Conservation (phyloP, 1,140 invertebrate genomes). For the Sitophilus oryzae region DNA sequence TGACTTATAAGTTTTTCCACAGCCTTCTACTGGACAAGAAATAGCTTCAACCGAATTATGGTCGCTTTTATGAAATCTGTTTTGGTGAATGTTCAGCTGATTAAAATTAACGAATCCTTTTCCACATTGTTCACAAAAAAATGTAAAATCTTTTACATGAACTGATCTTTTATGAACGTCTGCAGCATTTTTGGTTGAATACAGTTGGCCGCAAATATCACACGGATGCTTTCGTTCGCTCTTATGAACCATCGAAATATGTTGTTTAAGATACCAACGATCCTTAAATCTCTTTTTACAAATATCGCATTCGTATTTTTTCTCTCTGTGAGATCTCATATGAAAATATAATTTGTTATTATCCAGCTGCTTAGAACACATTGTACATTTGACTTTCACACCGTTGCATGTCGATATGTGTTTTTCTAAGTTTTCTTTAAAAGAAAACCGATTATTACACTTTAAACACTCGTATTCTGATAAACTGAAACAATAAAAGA, state of each 20-base stretch:
- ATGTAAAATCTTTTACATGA: conserved; percentile 48
- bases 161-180: conserved; percentile 55
- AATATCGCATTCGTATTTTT: conserved; percentile 14
- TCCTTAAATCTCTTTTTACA: conserved; percentile 36
- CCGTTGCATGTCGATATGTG: conserved; percentile 11
- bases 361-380: conserved; percentile 12
- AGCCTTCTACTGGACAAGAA: conserved; percentile 14
- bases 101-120: conserved; percentile 28
- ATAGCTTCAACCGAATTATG: conserved; percentile 6
- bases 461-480: conserved; percentile 4
- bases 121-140: conserved; percentile 30
- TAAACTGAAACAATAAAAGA: background rate
- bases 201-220: conserved; percentile 49
- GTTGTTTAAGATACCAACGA: conserved; percentile 25
- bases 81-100: conserved; percentile 11
- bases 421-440: background rate
- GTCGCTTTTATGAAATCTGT: conserved; percentile 2
- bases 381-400: background rate
- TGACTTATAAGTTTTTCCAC: conserved; percentile 11
- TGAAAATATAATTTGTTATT: conserved; percentile 7
- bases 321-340: conserved; percentile 3
- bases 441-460: conserved; percentile 4
- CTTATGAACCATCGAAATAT: conserved; percentile 21
- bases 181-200: conserved; percentile 60
- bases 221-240: conserved; percentile 34